These are phyloP conservation scores for Siphamia tubifer DNA, from an alignment of 2,113 vertebrate genomes.

Conservation along the genomic window DNA sequence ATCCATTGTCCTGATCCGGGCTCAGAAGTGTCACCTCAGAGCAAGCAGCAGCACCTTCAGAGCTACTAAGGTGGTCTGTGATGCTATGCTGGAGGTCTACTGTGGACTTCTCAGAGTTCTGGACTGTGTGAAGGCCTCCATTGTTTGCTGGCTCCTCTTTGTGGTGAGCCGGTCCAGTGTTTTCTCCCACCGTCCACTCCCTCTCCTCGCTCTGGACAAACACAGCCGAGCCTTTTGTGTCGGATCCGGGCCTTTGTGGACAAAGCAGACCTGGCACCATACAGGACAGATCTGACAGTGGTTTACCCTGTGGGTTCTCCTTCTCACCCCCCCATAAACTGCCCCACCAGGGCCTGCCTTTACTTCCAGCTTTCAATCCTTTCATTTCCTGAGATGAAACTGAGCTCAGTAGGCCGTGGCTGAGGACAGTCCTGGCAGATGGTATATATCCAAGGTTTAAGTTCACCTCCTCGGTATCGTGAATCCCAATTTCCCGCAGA, in stretches of 20 bases:
- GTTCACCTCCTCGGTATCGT: background rate
- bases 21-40: constrained; percentile 65
- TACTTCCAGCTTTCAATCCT: background rate
- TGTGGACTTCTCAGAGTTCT: constrained; percentile 20
- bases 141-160: constrained; percentile 54
- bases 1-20: constrained; percentile 88
- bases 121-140: constrained; percentile 25
- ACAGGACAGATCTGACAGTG: constrained; percentile 17
- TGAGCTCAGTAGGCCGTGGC: constrained; percentile 36
- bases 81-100: constrained; percentile 2
- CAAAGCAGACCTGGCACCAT: constrained; percentile 19
- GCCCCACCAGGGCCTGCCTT: constrained; percentile 49
- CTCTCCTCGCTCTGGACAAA: constrained; percentile 28
- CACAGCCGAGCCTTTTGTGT: constrained; percentile 25
- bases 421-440: constrained; percentile 37
- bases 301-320: constrained; percentile 1
- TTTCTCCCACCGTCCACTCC: constrained; percentile 58
- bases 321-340: constrained; percentile 49
- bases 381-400: constrained; percentile 32
- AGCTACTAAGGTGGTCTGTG: background rate
- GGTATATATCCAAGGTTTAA: constrained; percentile 6
- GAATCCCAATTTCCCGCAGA: constrained; percentile 58
- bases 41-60: constrained; percentile 23
- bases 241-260: constrained; percentile 6
- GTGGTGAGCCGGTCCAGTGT: constrained; percentile 56